These are phyloP conservation scores for Siderastrea radians DNA, from an alignment of 92 coral and sea anemone genomes.

Conservation along the genomic window DNA sequence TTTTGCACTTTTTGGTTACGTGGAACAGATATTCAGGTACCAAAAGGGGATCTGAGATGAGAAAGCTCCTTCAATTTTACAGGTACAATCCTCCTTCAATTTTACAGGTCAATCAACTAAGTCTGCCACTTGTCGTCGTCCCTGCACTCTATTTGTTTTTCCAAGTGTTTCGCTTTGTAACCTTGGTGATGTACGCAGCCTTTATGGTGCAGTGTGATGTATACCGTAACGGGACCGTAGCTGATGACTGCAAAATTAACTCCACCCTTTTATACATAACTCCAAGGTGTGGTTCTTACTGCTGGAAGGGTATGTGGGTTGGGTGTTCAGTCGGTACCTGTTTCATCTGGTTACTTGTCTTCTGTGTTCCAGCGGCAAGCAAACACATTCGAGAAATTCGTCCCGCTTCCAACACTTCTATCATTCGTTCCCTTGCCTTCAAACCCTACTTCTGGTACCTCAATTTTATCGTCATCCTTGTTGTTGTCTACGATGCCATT, in stretches of 20 bases:
- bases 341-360: constrained; percentile 20
- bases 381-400: constrained; percentile 22
- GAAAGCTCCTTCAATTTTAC: too few species aligned
- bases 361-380: constrained; percentile 17
- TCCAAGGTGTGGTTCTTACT: constrained; percentile 62
- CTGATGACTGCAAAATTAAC: constrained; percentile 63
- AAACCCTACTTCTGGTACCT: constrained; percentile 73
- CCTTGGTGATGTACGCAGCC: constrained; percentile 54
- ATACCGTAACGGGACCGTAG: constrained; percentile 53
- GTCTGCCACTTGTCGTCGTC: background rate
- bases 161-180: constrained; percentile 66
- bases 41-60: too few species aligned
- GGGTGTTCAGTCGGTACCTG: constrained; percentile 52
- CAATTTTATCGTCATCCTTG: constrained; percentile 34
- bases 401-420: constrained; percentile 31
- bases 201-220: constrained; percentile 75
- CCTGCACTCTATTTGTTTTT: constrained; percentile 13
- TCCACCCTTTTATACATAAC: constrained; percentile 38
- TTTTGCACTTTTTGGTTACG: too few species aligned
- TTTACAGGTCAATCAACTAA: background rate
- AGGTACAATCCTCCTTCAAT: background rate
- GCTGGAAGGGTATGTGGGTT: constrained; percentile 79
- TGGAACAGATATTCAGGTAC: too few species aligned
- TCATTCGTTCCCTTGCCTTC: constrained; percentile 26
- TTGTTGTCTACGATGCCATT: constrained; percentile 56